These are phyloP conservation scores for Ormyrus rosae DNA, from an alignment of 2,888 invertebrate genomes.

Conservation along the genomic window DNA sequence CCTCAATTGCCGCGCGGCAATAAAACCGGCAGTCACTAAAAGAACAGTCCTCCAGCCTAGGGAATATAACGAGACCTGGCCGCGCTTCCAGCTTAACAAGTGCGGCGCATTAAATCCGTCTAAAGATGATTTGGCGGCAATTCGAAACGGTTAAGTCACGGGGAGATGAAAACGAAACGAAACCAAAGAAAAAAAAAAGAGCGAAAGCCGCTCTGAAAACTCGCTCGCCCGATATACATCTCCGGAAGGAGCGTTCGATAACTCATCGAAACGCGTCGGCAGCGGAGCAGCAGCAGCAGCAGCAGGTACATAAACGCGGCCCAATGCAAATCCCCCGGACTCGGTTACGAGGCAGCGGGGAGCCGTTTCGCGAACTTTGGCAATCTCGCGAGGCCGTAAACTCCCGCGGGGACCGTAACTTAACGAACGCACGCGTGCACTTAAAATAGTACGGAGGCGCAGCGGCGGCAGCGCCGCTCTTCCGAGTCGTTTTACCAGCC, in stretches of 20 bases:
- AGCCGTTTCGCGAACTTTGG: conserved; percentile 63
- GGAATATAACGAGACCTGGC: background rate
- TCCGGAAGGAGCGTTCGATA: conserved; percentile 29
- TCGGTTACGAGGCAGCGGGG: conserved; percentile 61
- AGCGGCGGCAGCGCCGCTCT: no score
- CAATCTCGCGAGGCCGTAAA: conserved; percentile 58
- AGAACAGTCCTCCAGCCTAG: background rate
- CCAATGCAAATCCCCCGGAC: conserved; percentile 58
- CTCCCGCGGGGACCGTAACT: conserved; percentile 55
- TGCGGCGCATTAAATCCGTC: conserved; percentile 3
- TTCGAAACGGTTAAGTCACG: conserved; percentile 31
- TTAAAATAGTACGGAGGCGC: conserved; percentile 42
- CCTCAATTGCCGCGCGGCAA: background rate
- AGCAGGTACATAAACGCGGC: conserved; percentile 21
- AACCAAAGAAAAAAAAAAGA: no score
- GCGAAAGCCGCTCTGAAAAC: conserved; percentile 1
- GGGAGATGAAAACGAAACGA: background rate
- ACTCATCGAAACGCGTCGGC: conserved; percentile 44
- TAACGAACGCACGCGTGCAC: conserved; percentile 57
- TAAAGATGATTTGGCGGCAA: conserved; percentile 30
- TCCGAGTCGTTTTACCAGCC: no score
- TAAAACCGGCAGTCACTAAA: background rate
- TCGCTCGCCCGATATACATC: conserved; percentile 18
- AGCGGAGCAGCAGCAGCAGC: conserved; percentile 6
- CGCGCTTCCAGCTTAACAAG: background rate